Evolutionary conservation across 2,113 vertebrate species (phyloP), one percentile per base, ranked within the genome.

Genomic region (Aspiorhynchus laticeps): DNA sequence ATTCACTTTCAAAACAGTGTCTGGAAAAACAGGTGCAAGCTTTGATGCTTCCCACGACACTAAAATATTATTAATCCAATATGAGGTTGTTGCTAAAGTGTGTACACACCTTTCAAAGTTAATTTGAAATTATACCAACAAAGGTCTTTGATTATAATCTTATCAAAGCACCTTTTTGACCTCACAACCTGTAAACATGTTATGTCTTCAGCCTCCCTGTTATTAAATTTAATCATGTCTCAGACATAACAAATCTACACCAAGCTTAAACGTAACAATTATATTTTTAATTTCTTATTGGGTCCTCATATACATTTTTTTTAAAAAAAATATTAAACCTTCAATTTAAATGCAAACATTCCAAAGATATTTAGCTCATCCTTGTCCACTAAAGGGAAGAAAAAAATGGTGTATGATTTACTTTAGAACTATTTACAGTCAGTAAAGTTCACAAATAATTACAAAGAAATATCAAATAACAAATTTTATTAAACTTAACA

Each of bases 1-100:
- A 77, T 31, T 63, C 5, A 14, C 33, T 73, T 84, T 87, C 36
- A 73, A 69, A 86, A 86, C 46, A 86, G 33, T 51, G 63, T 67
- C 85, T 80, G 71, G 51, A 51, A 53, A 77, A 84, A 79, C 88
- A 85, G 86, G 77, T 85, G 86, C 63, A 26, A 82, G 80, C 86
- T 77, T 84, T 84, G 74, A 84, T 69, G 81, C 31, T 0, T 79
- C n/a, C 33, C n/a, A 15, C 59, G 7, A 43, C 51, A 80, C 46
- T 36, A 73, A 41, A 73, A 31, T 56, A 61, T 41, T 43, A 15
- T 69, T 15, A 59, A 21, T 26, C n/a, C 19, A 56, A 21, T 59
- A 6, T 1, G 2, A 53, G 56, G 19, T 56, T 78, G 21, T 77
- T 82, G 48, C 28, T 41, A 41, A 86, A 59, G 33, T 77, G 28